Base-by-base conservation (phyloP, 2,888 invertebrate genomes). In the Dilophus febrilis region DNA sequence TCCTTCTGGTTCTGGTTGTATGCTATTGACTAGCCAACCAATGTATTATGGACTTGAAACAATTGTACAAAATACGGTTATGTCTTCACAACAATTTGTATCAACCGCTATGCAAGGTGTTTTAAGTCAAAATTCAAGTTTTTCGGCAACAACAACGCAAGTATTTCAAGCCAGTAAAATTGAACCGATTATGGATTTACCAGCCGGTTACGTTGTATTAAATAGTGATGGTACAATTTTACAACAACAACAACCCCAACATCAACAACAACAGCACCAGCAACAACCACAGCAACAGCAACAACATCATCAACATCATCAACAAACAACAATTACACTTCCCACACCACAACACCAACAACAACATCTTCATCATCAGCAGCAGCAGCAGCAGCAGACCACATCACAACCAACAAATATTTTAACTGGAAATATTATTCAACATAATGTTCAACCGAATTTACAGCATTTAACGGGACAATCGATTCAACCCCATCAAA, bases 31-130 rank as follows among this genome's bases (percentile, higher is more conserved):
- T 33, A 75, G 76, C 13, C 81, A 81, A 50, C 83, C 83, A 4
- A 75, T 85, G 51, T 83, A 82, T 51, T 84, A 84, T 50, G 84
- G 84, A 1, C 65, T 85, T 46, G 85, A 86, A 62, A 85, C 85
- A 0, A 84, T 85, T 40, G 85, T 86, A 3, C 84, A 84, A 58
- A 86, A 85, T 52, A 85, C 85, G 4, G 83, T 85, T 1, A 84
- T 85, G 84, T 82, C 82, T n/a, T 84, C 84, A 17, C 83, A 83
- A 54, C 85, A 85, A 53, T 83, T 84, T 54, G 75, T 85, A 13
- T 78, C 84, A 4, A 80, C 81, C 2, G 76, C 82, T 5, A 77
- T 84, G 66, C 82, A 80, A 44, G 83, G 84, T 34, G 77, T 84
- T 3, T 65, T 84, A 26, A 79, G 83, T 40, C 78, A 80, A 50